A percentile compares a stretch with the other conserved stretches of the same genome.
phyloP scores from a whole-genome alignment of 2,113 vertebrate species.

The Tenebrosternarchus preto region DNA sequence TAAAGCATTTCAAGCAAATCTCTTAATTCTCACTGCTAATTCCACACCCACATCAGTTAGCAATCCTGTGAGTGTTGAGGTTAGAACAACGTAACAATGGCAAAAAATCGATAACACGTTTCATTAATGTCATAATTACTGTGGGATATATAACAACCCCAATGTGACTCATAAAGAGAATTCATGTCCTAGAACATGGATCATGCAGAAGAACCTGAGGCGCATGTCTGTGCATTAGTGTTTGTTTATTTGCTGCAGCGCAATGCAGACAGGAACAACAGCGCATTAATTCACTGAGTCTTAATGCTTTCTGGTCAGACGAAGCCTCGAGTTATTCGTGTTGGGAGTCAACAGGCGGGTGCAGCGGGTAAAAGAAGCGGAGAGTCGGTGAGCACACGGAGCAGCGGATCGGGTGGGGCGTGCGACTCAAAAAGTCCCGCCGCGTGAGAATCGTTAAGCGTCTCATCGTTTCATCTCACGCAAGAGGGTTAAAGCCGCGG shows the following conservation, averaged over 20 bases:
- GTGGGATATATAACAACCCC: background rate
- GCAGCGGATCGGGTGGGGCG: background rate
- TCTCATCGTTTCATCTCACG: background rate
- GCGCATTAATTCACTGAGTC: constrained; percentile 42
- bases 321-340: constrained; percentile 1
- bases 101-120: background rate
- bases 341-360: constrained; percentile 6
- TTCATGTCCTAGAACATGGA: constrained; percentile 22
- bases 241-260: constrained; percentile 31
- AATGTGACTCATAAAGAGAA: background rate
- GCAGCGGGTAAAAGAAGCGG: background rate
- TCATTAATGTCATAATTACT: background rate
- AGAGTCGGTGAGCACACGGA: background rate
- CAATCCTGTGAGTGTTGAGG: background rate
- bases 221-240: constrained; percentile 15
- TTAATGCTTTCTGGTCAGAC: constrained; percentile 13
- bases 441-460: background rate
- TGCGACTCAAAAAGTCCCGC: constrained; percentile 4
- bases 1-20: too few species aligned
- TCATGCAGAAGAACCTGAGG: constrained; percentile 24
- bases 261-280: constrained; percentile 19
- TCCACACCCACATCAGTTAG: background rate
- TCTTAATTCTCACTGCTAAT: background rate
- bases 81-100: background rate
- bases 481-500: constrained; percentile 3